These are phyloP conservation scores for Rhinopomastus cyanomelas DNA, from an alignment of 2,113 vertebrate species.

Conservation along the genomic window DNA sequence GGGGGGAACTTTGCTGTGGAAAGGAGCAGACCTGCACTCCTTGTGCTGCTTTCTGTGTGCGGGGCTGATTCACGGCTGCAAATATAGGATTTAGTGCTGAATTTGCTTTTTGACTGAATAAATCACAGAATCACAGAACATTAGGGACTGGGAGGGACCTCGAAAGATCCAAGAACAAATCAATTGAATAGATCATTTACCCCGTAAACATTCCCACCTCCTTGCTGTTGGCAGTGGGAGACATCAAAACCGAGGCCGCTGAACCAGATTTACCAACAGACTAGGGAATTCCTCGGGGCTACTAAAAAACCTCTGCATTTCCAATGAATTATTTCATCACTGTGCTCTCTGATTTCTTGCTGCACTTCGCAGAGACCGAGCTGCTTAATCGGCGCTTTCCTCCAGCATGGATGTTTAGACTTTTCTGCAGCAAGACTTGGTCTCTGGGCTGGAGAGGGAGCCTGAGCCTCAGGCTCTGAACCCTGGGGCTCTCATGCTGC, in stretches of 20 bases:
- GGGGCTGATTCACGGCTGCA: not conserved
- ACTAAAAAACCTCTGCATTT: not conserved
- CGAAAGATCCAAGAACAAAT: too few species aligned
- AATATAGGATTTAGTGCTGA: not conserved
- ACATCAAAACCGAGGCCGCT: not conserved
- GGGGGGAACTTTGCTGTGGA: not conserved
- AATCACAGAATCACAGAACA: too few species aligned
- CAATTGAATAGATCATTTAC: too few species aligned
- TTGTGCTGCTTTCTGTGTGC: not conserved
- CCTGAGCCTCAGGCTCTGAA: accelerated
- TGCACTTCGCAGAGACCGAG: not conserved
- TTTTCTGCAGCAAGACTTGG: not conserved
- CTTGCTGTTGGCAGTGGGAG: accelerated
- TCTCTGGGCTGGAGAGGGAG: not conserved
- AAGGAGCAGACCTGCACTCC: not conserved
- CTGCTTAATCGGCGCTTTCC: not conserved
- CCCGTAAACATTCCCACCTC: not conserved
- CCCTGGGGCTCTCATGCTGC: not conserved
- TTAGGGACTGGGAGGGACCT: too few species aligned
- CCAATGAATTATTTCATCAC: not conserved
- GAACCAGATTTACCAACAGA: not conserved
- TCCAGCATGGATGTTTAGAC: not conserved
- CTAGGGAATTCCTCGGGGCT: not conserved
- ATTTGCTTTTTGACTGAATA: not conserved
- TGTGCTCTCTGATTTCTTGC: not conserved